These are phyloP conservation scores for Mylabris phalerata DNA, from an alignment of 1,140 invertebrate genomes.

Conservation along the genomic window DNA sequence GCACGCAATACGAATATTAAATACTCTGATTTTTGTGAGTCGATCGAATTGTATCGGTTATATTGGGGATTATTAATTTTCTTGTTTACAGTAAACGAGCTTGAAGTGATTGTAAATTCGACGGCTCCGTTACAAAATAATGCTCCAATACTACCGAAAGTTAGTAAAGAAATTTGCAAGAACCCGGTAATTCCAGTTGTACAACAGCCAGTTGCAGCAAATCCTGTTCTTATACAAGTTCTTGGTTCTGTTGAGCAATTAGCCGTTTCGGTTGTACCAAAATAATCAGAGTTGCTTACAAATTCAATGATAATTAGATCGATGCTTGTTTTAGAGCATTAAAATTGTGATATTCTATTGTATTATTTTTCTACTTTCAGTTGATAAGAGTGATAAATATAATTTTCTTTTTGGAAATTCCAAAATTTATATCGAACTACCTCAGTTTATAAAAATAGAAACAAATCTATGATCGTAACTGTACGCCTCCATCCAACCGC, in stretches of 20 bases:
- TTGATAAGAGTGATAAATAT: not conserved
- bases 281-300: not conserved
- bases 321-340: slow-evolving; percentile 10
- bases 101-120: slow-evolving; percentile 2
- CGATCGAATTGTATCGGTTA: too few relatives aligned
- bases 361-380: too few relatives aligned
- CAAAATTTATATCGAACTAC: not conserved
- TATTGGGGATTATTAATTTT: too few relatives aligned
- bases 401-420: not conserved
- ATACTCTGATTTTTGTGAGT: not conserved
- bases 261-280: slow-evolving; percentile 6
- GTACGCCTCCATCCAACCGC: not conserved
- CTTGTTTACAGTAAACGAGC: slow-evolving; percentile 2
- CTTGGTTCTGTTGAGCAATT: not conserved
- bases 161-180: not conserved
- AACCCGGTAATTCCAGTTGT: not conserved
- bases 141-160: not conserved
- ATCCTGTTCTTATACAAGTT: slow-evolving; percentile 4
- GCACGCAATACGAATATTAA: not conserved
- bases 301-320: not conserved
- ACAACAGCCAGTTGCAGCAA: not conserved
- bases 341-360: not conserved
- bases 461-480: not conserved
- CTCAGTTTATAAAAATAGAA: not conserved
- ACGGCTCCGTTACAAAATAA: too few relatives aligned